A percentile compares a stretch with the other conserved stretches of the same genome.
Conservation (phyloP, 2,113 vertebrate species). For the Semnopithecus entellus region DNA sequence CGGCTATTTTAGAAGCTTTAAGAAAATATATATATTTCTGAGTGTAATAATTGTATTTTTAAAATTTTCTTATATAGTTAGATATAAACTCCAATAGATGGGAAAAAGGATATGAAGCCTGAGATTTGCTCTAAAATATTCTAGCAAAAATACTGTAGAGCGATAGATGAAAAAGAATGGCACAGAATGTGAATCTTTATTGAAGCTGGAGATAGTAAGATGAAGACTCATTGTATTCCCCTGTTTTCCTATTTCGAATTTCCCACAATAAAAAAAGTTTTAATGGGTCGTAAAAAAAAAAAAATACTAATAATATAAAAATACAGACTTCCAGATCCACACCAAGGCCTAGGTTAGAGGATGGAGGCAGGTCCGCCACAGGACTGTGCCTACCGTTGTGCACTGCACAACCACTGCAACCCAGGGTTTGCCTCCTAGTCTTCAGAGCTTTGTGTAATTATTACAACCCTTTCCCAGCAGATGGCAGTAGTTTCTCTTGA, state of each 20-base stretch:
- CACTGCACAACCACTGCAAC: not conserved
- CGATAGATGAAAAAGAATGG: not conserved
- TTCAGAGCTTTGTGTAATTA: not conserved
- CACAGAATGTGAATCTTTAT: not conserved
- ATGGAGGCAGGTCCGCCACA: not conserved
- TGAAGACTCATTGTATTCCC: not conserved
- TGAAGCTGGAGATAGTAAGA: not conserved
- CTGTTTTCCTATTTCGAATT: not conserved
- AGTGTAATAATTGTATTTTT: not conserved
- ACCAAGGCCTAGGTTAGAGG: not conserved
- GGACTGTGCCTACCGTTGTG: not conserved
- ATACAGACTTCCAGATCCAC: not conserved
- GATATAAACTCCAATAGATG: not conserved
- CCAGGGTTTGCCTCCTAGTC: not conserved
- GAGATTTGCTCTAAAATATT: not conserved
- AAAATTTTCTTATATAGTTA: not conserved
- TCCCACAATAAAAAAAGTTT: not conserved
- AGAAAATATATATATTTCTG: not conserved
- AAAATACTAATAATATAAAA: not conserved
- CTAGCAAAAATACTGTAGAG: not conserved
- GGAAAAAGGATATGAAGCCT: not conserved
- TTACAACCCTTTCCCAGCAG: conserved; percentile 1
- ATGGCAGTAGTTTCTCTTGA: not conserved
- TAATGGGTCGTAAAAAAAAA: not conserved
- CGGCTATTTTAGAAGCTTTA: not conserved